A percentile compares a stretch with the other conserved stretches of the same genome.
These are phyloP conservation scores for Cancer borealis DNA, from an alignment of 2,888 invertebrate genomes.

Conservation along the genomic window DNA sequence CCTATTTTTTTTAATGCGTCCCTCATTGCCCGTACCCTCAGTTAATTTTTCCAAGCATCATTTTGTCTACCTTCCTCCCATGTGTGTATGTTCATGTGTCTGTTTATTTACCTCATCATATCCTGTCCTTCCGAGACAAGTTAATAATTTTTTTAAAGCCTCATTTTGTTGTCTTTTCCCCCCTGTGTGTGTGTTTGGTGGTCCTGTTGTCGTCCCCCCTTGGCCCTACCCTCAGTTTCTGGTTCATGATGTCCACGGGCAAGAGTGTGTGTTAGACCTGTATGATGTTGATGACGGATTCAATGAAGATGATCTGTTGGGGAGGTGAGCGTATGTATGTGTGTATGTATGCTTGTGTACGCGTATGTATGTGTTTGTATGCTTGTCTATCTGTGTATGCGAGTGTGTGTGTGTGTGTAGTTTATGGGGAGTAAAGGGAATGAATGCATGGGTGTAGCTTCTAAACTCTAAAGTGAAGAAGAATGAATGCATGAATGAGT, in stretches of 20 bases:
- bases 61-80: too few species aligned
- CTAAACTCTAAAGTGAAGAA: too few species aligned
- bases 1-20: too few species aligned
- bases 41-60: too few species aligned
- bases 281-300: slow-evolving; percentile 75
- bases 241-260: slow-evolving; percentile 68
- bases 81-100: too few species aligned
- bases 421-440: too few species aligned
- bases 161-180: too few species aligned
- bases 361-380: not conserved
- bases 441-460: not conserved
- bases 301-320: slow-evolving; percentile 73
- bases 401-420: not conserved
- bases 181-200: slow-evolving; percentile 37
- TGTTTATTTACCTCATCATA: too few species aligned
- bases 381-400: not conserved
- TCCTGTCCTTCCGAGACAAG: too few species aligned
- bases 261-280: slow-evolving; percentile 72
- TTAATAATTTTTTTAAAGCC: too few species aligned
- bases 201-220: not conserved
- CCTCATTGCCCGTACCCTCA: not conserved
- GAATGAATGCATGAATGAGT: too few species aligned
- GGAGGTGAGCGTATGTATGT: slow-evolving; percentile 74
- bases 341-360: not conserved
- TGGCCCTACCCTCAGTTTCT: slow-evolving; percentile 64